These are phyloP conservation scores for Ptilodon capucinus DNA, from an alignment of 2,888 invertebrate species.

Conservation along the genomic window DNA sequence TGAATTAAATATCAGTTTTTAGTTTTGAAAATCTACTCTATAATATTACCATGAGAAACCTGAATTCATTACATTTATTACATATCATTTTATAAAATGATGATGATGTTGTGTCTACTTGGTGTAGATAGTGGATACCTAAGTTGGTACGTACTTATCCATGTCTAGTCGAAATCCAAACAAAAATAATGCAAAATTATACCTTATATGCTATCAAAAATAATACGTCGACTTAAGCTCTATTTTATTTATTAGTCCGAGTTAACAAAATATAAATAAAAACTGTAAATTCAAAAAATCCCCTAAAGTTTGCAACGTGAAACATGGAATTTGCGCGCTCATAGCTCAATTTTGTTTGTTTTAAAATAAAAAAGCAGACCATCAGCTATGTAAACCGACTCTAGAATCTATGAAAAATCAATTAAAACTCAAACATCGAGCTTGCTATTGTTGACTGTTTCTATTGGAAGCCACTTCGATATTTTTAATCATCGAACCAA, in stretches of 20 bases:
- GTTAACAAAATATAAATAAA: no score
- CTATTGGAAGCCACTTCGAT: constrained; percentile 13
- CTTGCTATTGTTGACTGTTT: constrained; percentile 18
- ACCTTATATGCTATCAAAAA: no score
- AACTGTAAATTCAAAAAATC: constrained; percentile 9
- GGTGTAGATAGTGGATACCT: no score
- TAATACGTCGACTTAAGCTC: no score
- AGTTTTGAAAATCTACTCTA: neutral
- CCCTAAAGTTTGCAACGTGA: constrained; percentile 25
- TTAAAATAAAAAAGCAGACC: constrained; percentile 5
- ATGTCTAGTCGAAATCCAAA: no score
- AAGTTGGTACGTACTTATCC: no score
- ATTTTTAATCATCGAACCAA: constrained; percentile 14
- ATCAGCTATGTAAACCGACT: constrained; percentile 3
- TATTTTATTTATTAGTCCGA: no score
- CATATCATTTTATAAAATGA: no score
- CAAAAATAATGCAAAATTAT: no score
- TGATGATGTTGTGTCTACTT: no score
- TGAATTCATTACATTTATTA: no score
- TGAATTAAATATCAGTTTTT: neutral
- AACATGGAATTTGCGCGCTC: constrained; percentile 12
- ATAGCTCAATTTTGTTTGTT: constrained; percentile 18
- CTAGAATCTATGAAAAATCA: constrained; percentile 25
- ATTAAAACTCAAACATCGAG: constrained; percentile 20
- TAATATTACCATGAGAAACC: no score